Conservation (phyloP, 2,797 vertebrate species). For the Parotocinclus haroldoi region DNA sequence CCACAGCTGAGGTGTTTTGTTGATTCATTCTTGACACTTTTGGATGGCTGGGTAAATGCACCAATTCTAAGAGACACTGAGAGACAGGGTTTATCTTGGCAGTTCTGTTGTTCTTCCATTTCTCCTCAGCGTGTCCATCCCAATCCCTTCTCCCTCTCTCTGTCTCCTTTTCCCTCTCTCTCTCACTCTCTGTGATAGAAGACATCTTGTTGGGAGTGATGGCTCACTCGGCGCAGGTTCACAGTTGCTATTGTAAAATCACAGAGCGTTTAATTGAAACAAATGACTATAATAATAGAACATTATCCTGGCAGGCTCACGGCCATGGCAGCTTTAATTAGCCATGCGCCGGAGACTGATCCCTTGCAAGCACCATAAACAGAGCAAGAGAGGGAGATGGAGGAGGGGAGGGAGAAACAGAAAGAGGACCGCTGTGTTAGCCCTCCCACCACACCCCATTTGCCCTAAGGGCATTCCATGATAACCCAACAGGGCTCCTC, state of each 20-base stretch:
- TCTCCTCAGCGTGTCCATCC: background rate
- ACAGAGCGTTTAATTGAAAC: constrained; percentile 99
- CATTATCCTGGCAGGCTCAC: constrained; percentile 98
- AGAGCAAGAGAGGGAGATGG: constrained; percentile 42
- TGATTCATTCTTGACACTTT: constrained; percentile 21
- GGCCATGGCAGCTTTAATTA: constrained; percentile 99
- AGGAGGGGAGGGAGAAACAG: constrained; percentile 18
- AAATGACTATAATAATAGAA: constrained; percentile 99
- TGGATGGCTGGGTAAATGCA: constrained; percentile 17
- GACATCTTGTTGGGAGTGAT: constrained; percentile 98
- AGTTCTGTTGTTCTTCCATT: constrained; percentile 32
- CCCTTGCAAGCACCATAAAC: constrained; percentile 81
- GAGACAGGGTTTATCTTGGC: constrained; percentile 32
- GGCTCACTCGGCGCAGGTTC: constrained; percentile 91
- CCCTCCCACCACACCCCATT: constrained; percentile 69
- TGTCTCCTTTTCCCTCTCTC: constrained; percentile 50
- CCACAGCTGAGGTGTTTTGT: constrained; percentile 19
- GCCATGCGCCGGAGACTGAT: constrained; percentile 94
- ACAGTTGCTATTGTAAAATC: constrained; percentile 98
- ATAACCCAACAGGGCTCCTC: constrained; percentile 59
- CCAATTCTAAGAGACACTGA: constrained; percentile 22
- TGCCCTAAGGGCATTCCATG: constrained; percentile 69
- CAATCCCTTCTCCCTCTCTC: constrained; percentile 2
- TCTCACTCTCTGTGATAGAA: constrained; percentile 70
- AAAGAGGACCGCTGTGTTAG: constrained; percentile 22